Percentiles rank a stretch among this genome's conserved stretches.
phyloP scores from a whole-genome alignment of 2,113 vertebrate species.

The Malaclemys terrapin region DNA sequence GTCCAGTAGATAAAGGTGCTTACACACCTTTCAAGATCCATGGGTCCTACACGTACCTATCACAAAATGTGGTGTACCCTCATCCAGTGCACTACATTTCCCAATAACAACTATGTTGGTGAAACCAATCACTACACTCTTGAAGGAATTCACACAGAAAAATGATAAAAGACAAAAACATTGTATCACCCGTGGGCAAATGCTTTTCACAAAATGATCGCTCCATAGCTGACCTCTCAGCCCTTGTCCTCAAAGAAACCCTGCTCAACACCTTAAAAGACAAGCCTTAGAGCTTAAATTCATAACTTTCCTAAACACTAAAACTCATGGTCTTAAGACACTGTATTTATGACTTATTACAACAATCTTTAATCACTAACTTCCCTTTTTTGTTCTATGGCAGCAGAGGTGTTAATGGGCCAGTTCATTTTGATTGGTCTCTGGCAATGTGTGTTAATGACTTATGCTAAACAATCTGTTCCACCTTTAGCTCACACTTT shows the following conservation, averaged over 20 bases:
- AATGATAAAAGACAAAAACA: background rate
- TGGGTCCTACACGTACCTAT: background rate
- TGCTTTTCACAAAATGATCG: background rate
- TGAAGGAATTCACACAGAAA: background rate
- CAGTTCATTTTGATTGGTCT: background rate
- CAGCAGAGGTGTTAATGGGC: background rate
- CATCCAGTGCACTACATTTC: background rate
- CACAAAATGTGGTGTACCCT: background rate
- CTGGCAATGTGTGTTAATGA: background rate
- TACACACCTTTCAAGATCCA: background rate
- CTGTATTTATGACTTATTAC: background rate
- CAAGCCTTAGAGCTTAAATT: background rate
- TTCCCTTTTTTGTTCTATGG: background rate
- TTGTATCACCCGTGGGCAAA: background rate
- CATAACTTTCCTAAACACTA: background rate
- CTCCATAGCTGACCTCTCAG: background rate
- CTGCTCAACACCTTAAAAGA: background rate
- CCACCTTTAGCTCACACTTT: background rate
- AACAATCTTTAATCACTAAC: background rate
- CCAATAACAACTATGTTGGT: background rate
- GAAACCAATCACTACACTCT: background rate
- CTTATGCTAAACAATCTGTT: background rate
- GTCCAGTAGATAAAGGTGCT: background rate
- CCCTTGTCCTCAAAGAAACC: background rate
- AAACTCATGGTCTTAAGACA: background rate